Evolutionary conservation across 53 echinoderm and acorn worm species (phyloP).

Genomic region (Arbacia lixula): DNA sequence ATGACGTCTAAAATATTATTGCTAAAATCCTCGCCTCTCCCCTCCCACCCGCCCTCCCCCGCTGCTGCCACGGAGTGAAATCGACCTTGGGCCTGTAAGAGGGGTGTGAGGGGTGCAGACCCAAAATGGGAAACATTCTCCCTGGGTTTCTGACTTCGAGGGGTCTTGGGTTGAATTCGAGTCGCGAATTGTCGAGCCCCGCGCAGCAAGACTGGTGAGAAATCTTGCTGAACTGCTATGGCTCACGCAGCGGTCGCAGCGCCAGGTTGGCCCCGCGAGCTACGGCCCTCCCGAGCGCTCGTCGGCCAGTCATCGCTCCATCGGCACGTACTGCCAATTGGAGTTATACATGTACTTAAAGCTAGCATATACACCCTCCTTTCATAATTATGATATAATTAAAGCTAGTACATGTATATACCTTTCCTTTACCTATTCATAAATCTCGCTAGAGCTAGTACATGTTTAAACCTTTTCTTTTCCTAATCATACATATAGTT

Average conservation of each 20-base stretch:
- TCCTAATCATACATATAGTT: too few relatives aligned
- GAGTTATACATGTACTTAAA: too few relatives aligned
- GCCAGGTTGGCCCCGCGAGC: constrained; percentile 33
- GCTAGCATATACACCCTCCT: too few relatives aligned
- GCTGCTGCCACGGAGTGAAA: constrained; percentile 13
- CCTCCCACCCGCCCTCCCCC: constrained; percentile 6
- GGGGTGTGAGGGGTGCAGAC: too few relatives aligned
- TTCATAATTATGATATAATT: too few relatives aligned
- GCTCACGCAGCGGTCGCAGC: constrained; percentile 42
- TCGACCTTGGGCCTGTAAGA: constrained; percentile 13
- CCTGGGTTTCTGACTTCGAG: neutral
- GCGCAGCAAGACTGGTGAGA: constrained; percentile 28
- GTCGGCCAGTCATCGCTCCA: constrained; percentile 2
- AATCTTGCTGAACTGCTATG: neutral
- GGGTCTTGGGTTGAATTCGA: constrained; percentile 27
- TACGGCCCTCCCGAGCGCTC: constrained; percentile 18
- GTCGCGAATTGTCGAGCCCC: constrained; percentile 23
- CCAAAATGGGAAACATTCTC: neutral
- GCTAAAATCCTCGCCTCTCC: too few relatives aligned
- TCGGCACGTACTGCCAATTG: neutral
- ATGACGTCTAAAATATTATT: too few relatives aligned
- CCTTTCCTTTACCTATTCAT: too few relatives aligned
- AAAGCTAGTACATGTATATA: too few relatives aligned
- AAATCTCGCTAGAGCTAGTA: too few relatives aligned
- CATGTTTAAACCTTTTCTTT: too few relatives aligned